phyloP scores from a whole-genome alignment of 2,113 vertebrate species.

The Callionymus lyra region DNA sequence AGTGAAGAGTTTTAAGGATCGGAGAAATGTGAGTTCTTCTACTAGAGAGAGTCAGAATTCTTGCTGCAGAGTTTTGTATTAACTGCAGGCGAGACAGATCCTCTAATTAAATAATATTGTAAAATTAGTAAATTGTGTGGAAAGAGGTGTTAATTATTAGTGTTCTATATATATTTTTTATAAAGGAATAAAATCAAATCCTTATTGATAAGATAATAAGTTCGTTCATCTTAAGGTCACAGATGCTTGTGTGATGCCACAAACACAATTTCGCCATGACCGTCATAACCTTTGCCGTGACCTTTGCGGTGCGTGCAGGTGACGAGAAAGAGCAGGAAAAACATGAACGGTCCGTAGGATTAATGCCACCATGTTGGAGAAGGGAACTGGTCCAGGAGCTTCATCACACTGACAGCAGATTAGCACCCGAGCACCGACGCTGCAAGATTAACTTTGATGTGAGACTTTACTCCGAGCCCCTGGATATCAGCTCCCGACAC shows the following conservation, averaged over 20 bases:
- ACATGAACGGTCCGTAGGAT: slow-evolving; percentile 40
- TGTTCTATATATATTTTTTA: too few species aligned
- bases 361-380: slow-evolving; percentile 34
- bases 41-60: too few species aligned
- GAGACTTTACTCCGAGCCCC: slow-evolving; percentile 57
- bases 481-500: slow-evolving; percentile 52
- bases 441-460: slow-evolving; percentile 66
- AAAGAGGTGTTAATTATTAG: too few species aligned
- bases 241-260: background rate
- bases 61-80: too few species aligned
- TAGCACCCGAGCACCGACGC: slow-evolving; percentile 55
- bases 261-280: slow-evolving; percentile 21
- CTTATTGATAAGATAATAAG: too few species aligned
- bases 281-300: slow-evolving; percentile 8
- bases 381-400: slow-evolving; percentile 54
- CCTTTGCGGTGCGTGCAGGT: slow-evolving; percentile 32
- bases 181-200: too few species aligned
- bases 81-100: too few species aligned
- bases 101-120: too few species aligned
- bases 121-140: too few species aligned
- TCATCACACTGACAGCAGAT: slow-evolving; percentile 66
- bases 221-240: too few species aligned
- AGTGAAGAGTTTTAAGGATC: too few species aligned
- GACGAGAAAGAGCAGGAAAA: slow-evolving; percentile 12
- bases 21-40: too few species aligned